These are phyloP conservation scores for Porites evermanni DNA, from an alignment of 92 coral and sea anemone genomes.

Conservation along the genomic window DNA sequence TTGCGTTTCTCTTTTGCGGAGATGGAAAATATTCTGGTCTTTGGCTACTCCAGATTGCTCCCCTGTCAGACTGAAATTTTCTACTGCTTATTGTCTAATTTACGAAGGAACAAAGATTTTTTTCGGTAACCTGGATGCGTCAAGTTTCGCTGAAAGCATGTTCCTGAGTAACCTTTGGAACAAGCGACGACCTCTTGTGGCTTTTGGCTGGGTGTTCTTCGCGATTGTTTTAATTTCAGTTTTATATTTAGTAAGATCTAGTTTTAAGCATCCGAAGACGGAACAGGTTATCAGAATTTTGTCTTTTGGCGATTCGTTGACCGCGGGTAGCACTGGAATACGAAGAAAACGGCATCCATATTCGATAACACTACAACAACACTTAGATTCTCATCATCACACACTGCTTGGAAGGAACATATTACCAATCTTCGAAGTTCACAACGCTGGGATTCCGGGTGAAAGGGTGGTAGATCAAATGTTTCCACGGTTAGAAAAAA, in stretches of 20 bases:
- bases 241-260: slow-evolving; percentile 9
- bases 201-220: neutral
- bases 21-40: no score
- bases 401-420: neutral
- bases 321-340: slow-evolving; percentile 35
- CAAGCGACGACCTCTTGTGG: neutral
- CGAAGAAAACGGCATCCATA: slow-evolving; percentile 46
- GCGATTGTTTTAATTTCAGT: neutral
- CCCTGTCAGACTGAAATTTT: no score
- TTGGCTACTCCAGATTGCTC: no score
- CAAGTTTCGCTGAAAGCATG: neutral
- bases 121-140: neutral
- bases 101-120: neutral
- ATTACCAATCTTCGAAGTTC: slow-evolving; percentile 38
- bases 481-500: slow-evolving; percentile 40
- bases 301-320: slow-evolving; percentile 72
- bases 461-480: slow-evolving; percentile 54
- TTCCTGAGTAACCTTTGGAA: neutral
- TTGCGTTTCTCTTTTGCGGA: no score
- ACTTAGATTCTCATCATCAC: slow-evolving; percentile 33
- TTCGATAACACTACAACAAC: slow-evolving; percentile 47
- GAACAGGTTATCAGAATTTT: slow-evolving; percentile 43
- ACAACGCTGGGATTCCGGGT: slow-evolving; percentile 61
- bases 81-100: no score
- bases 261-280: neutral